Evolutionary conservation across 2,888 invertebrate genomes (phyloP).

Genomic region (Protophormia terraenovae): DNA sequence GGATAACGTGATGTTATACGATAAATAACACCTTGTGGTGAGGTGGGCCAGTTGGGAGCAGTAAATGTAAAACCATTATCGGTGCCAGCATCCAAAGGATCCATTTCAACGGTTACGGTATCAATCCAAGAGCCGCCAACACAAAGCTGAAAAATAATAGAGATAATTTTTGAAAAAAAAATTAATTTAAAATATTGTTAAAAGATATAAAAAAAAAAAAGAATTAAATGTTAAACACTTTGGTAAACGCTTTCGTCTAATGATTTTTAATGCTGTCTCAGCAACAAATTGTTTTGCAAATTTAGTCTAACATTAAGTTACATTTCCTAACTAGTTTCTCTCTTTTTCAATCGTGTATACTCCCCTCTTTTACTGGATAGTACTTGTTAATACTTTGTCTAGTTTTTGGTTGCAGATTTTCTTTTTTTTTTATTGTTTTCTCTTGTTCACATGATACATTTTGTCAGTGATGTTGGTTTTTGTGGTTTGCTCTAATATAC

Average conservation of each 20-base stretch:
- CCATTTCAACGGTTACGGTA: constrained; percentile 93
- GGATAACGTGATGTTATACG: constrained; percentile 94
- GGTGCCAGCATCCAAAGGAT: constrained; percentile 95
- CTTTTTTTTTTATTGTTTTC: background rate
- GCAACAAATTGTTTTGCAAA: background rate
- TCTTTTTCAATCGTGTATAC: background rate
- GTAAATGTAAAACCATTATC: constrained; percentile 98
- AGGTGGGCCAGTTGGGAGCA: constrained; percentile 97
- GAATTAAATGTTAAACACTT: background rate
- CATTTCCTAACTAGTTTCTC: background rate
- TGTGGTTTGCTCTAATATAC: constrained; percentile 37
- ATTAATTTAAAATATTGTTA: background rate
- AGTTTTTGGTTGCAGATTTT: constrained; percentile 19
- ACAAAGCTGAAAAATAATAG: constrained; percentile 86
- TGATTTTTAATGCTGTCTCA: background rate
- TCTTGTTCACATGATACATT: constrained; percentile 15
- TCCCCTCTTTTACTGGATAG: no score
- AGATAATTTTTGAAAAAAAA: background rate
- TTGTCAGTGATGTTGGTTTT: constrained; percentile 34
- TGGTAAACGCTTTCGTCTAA: background rate
- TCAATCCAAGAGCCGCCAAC: constrained; percentile 95
- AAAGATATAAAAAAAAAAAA: no score
- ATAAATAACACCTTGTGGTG: constrained; percentile 93
- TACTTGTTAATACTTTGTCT: constrained; percentile 47
- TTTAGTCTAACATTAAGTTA: background rate